Evolutionary conservation across 2,888 invertebrate species (phyloP), one percentile per base, ranked within the genome.

Genomic region (Dioctria linearis): DNA sequence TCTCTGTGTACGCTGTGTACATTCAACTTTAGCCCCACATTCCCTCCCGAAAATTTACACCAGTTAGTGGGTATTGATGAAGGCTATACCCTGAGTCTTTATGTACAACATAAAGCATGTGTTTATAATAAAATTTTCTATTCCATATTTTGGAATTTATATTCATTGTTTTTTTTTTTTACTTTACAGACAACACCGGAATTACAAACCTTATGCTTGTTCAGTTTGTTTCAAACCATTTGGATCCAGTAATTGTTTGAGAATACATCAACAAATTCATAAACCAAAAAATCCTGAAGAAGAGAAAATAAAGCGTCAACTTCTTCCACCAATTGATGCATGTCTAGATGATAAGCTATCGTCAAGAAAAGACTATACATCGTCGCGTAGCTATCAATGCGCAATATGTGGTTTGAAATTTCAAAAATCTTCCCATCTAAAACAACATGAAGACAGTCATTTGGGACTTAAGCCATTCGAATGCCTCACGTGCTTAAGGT

Each of bases 401-500:
- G 82, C 75, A 11, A 80, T 83, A 3, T 85, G 85, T 57, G 83
- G 82, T 0, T 51, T 84, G n/a, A 78, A 82, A 79, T 76, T 84
- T 57, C 80, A 81, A 49, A 82, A 82, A 39, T 13, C 71, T 5
- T 80, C 82, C 0, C 79, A 84, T 46, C 63, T 84, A 4, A 78
- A 75, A 9, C 83, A 84, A n/a, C 85, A 85, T 65, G 84, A 84
- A 61, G 78, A 78, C 2, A 82, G 79, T 5, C 79, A 84, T 82
- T 81, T 76, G 1, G 83, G 82, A 4, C 66, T 78, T n/a, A 85
- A 85, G 80, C 79, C 79, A 2, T 83, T 81, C 80, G 81, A 84
- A 75, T 86, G 86, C 67, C 11, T n/a, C 4, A 81, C 82, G 43
- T 86, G 86, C 61, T 73, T 81, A 6, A 82, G 84, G 85, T 85